Base-by-base conservation (phyloP, 2,888 invertebrate species). In the Heliconius sara region DNA sequence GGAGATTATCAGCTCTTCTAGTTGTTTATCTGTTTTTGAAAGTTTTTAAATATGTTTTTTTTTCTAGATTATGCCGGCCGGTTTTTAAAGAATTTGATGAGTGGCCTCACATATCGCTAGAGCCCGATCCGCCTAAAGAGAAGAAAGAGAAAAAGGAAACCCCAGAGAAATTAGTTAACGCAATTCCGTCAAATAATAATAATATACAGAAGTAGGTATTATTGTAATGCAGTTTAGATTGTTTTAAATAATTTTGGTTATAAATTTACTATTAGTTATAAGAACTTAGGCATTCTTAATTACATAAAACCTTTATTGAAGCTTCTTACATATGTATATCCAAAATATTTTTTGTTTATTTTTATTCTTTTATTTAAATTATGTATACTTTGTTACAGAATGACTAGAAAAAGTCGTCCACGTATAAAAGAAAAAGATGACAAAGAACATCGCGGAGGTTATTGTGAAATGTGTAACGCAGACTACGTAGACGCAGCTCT, bases 381-480 rank as follows among this genome's bases (percentile, higher is more conserved):
- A n/a, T 60, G 60, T 60, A 68, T 47, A 52, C 39, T 74, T 60
- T 80, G 22, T 86, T 93, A 83, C 91, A 96, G 95, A 91, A 96
- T 96, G 96, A 96, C 96, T 81, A 93, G 95, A 84, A 95, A 95
- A 86, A 93, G 92, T 85, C 91, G 94, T 22, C 94, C 93, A 12
- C 90, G 94, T 72, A 90, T 93, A 77, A 95, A 94, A 82, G 95
- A 95, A 78, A 91, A 89, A 74, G 92, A 93, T 78, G 93, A 93
- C 77, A 92, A 91, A 82, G 94, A 93, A 82, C 86, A 86, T 63
- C 92, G 92, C 80, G 96, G 96, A 68, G 98, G 98, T 27, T 97
- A 97, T 88, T 98, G 97, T 93, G 97, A 98, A 92, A 97, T 98
- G 90, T 98, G 98, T 91, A 97, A 97, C 88, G 93, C 96, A 74